A percentile compares a stretch with the other conserved stretches of the same genome.
phyloP scores from a whole-genome alignment of 1,140 invertebrate genomes.

The Diorhabda sublineata region DNA sequence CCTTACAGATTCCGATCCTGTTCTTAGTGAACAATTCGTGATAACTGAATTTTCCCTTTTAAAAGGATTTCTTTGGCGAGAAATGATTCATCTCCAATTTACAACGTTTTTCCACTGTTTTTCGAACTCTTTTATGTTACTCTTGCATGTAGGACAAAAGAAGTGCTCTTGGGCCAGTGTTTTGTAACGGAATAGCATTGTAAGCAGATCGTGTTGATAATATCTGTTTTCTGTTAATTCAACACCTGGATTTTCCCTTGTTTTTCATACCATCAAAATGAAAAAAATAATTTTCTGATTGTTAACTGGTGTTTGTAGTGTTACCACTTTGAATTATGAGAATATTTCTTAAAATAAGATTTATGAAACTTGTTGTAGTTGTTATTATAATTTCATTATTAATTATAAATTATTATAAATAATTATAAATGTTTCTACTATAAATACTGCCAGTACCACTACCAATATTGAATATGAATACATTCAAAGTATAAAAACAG shows the following conservation, averaged over 20 bases:
- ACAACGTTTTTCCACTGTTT: background rate
- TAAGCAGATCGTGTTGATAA: background rate
- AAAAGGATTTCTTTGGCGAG: background rate
- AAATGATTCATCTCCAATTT: background rate
- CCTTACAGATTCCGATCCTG: background rate
- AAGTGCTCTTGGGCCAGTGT: slow-evolving; percentile 1
- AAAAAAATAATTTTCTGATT: too few species aligned
- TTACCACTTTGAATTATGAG: too few species aligned
- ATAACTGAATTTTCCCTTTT: background rate
- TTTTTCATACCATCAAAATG: too few species aligned
- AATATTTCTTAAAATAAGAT: too few species aligned
- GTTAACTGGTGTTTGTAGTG: too few species aligned
- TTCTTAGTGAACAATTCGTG: background rate
- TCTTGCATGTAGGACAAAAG: background rate
- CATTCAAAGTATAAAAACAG: too few species aligned
- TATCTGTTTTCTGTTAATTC: background rate
- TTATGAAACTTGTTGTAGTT: too few species aligned
- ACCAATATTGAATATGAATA: too few species aligned
- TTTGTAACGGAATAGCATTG: background rate
- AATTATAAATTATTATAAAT: too few species aligned
- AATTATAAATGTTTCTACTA: too few species aligned
- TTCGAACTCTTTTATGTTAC: background rate
- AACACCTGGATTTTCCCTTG: background rate
- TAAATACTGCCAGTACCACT: too few species aligned
- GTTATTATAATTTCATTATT: too few species aligned